Percentiles rank a stretch among this genome's conserved stretches.
phyloP scores from a whole-genome alignment of 2,797 vertebrate species.

The Paedocypris micromegethes region DNA sequence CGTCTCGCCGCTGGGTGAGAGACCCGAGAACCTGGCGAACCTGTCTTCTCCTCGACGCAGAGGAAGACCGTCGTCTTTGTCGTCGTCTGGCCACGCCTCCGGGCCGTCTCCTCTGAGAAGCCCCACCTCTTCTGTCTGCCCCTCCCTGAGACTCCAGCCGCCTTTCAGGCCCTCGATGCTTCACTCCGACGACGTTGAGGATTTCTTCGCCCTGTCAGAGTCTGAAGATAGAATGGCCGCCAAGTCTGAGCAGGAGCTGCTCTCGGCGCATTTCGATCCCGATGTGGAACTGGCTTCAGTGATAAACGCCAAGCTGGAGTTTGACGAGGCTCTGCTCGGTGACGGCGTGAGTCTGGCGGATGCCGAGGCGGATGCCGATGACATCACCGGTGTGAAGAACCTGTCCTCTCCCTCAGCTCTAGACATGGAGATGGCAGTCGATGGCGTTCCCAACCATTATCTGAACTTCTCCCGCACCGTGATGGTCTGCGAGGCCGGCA shows the following conservation, averaged over 20 bases:
- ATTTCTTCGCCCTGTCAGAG: slow-evolving; percentile 66
- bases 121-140: slow-evolving; percentile 31
- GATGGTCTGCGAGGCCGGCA: slow-evolving; percentile 60
- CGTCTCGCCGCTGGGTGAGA: slow-evolving; percentile 50
- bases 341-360: slow-evolving; percentile 66
- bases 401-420: slow-evolving; percentile 18
- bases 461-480: slow-evolving; percentile 77
- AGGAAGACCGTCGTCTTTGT: slow-evolving; percentile 56
- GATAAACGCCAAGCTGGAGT: slow-evolving; percentile 77
- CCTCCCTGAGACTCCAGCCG: slow-evolving; percentile 58
- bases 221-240: slow-evolving; percentile 63
- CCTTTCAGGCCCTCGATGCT: slow-evolving; percentile 62
- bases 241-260: slow-evolving; percentile 65
- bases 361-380: slow-evolving; percentile 47
- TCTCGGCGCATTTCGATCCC: slow-evolving; percentile 63
- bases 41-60: slow-evolving; percentile 59
- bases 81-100: slow-evolving; percentile 55
- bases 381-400: slow-evolving; percentile 25
- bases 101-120: slow-evolving; percentile 42
- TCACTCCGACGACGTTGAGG: slow-evolving; percentile 64
- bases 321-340: slow-evolving; percentile 76
- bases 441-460: slow-evolving; percentile 67
- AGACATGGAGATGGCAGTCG: slow-evolving; percentile 38
- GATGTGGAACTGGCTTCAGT: slow-evolving; percentile 78
- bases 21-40: slow-evolving; percentile 46